These are phyloP conservation scores for Serranochromis macrocephalus DNA, from an alignment of 2,113 vertebrate genomes.

Conservation along the genomic window DNA sequence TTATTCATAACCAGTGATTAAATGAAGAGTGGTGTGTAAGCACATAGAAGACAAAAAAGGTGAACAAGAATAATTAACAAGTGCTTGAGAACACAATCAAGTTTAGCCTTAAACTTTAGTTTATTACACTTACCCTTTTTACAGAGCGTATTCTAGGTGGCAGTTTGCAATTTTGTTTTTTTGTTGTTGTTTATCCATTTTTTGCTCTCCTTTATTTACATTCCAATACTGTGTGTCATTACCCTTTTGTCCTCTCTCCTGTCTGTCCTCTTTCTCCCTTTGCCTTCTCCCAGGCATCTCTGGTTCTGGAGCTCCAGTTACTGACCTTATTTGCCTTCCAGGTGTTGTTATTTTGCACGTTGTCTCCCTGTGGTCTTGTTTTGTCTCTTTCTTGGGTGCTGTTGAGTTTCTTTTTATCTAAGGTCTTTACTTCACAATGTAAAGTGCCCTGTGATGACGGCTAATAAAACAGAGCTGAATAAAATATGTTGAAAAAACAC, in stretches of 20 bases:
- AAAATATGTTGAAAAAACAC: background rate
- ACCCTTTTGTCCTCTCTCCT: background rate
- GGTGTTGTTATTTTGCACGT: background rate
- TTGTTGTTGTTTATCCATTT: background rate
- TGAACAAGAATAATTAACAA: background rate
- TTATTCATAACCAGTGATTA: background rate
- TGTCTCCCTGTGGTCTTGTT: background rate
- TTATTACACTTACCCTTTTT: background rate
- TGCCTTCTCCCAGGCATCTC: background rate
- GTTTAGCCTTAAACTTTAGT: background rate
- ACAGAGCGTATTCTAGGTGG: background rate
- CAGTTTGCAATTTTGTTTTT: background rate
- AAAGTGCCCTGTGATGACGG: background rate
- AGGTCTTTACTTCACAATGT: background rate
- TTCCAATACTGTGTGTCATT: background rate
- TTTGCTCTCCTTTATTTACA: background rate
- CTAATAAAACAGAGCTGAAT: background rate
- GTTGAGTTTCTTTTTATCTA: background rate
- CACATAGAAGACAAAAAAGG: background rate
- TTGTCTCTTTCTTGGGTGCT: background rate
- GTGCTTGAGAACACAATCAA: background rate
- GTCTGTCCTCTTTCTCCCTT: background rate
- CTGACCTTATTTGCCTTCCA: background rate
- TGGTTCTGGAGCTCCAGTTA: background rate
- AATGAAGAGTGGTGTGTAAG: background rate